Base-by-base conservation (phyloP, 2,888 invertebrate genomes). In the Nyleta sp. region DNA sequence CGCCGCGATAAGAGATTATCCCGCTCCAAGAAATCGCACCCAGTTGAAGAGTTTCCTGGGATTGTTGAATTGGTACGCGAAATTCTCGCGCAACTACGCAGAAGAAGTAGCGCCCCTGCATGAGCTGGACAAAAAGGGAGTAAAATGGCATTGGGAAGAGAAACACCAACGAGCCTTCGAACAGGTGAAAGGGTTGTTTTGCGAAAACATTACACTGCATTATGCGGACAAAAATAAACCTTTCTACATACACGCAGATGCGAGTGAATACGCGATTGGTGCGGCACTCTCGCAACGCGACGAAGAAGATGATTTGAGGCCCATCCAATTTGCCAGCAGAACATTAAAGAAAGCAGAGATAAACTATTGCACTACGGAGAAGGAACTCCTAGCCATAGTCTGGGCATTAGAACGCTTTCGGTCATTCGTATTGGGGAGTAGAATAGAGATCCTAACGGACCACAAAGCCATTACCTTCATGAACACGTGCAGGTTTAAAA, bases 381-480 rank as follows among this genome's bases (percentile, higher is more conserved):
- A 53, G 18, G 53, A 53, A 20, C 35, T 35, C 7, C 11, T 53
- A 8, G 35, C 53, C 7, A 35, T 53, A 1, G 53, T 53, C n/a
- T 53, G 53, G 53, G 0, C 53, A 0, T 3, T 53, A 7, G 53
- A 53, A 20, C 8, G 20, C 18, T 53, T 53, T 10, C 22, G 53
- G 1, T 35, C 53, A 3, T 53, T 18, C 20, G 8, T 53, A 1
- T 18, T 53, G n/a, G 53, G 53, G 1, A 18, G n/a, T n/a, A 17
- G 10, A 20, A n/a, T 38, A 11, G 7, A 10, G 0, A 2, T 53
- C 10, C 6, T 11, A 0, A 53, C 53, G 4, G 35, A 53, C 18
- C 20, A 53, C n/a, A 53, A 53, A 20, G 33, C 53, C 1, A 17
- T 53, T 1, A 53, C 53, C 0, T 53, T 53, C n/a, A 35, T 53